Evolutionary conservation across 2,888 invertebrate genomes (phyloP), one percentile per base, ranked within the genome.

Genomic region (Nezara viridula): DNA sequence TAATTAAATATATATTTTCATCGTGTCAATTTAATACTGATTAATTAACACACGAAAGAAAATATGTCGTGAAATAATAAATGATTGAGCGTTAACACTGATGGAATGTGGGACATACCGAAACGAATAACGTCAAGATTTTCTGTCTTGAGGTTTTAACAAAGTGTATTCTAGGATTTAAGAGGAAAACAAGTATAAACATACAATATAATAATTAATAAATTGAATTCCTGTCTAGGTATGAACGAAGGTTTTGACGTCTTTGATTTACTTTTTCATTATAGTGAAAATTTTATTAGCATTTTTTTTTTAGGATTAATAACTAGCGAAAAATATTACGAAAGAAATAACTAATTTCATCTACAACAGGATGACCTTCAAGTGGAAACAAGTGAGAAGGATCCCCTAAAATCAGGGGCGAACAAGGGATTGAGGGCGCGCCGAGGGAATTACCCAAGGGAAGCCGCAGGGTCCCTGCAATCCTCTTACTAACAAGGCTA

Each of bases 391-490:
- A 37, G 19, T 37, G 66, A 73, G 66, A 37, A 73, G 19, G 7
- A 32, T 37, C 66, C 66, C 32, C 37, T 73, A 21, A 60, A 73
- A 73, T 44, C n/a, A n/a, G 81, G 44, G 1, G 24, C 0, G 44
- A 81, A 81, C 81, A 81, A 81, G 81, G 44, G 81, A 81, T 81
- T 47, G 40, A 14, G 81, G 40, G n/a, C 44, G 10, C 12, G 44
- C 44, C 19, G 3, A 81, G 44, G 44, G 66, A 37, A 73, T 73
- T 47, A 81, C 81, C 44, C 37, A 16, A 44, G 81, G 81, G 81
- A 44, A 44, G 81, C 81, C 81, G 44, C 81, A 81, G 81, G 14
- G 14, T n/a, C 81, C 21, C 81, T 81, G 9, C 81, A 81, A 81
- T 81, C 81, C 81, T 44, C 81, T 81, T 81, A 81, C 19, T 12